Evolutionary conservation across 1,140 invertebrate species (phyloP).

Genomic region (Caerostris extrusa): DNA sequence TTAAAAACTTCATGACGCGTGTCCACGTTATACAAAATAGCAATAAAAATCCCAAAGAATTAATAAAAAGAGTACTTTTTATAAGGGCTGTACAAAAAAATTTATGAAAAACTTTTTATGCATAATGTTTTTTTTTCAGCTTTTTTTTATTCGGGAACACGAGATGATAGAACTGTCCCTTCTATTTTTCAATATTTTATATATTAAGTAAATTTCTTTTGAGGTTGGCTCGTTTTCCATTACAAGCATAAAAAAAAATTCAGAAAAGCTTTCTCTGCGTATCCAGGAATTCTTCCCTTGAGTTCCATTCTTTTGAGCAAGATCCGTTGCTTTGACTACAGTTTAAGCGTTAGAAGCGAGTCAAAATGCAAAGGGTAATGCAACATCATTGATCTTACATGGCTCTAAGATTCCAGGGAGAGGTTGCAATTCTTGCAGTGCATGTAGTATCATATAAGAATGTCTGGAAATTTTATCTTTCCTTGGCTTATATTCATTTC

Average conservation of each 20-base stretch:
- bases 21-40: too few relatives aligned
- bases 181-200: slow-evolving; percentile 21
- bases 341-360: background rate
- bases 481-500: background rate
- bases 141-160: background rate
- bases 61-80: too few relatives aligned
- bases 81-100: too few relatives aligned
- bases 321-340: slow-evolving; percentile 27
- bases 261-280: background rate
- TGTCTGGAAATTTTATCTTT: background rate
- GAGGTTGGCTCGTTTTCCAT: background rate
- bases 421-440: background rate
- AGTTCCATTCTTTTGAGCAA: background rate
- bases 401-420: background rate
- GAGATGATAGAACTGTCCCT: background rate
- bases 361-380: background rate
- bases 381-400: slow-evolving; percentile 19
- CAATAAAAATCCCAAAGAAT: too few relatives aligned
- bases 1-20: too few relatives aligned
- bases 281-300: background rate
- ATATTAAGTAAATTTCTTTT: background rate
- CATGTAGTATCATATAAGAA: background rate
- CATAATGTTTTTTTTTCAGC: background rate
- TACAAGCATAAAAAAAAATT: background rate
- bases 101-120: too few relatives aligned